phyloP scores from a whole-genome alignment of 1,140 invertebrate species.

The Drosophila ohnishii region DNA sequence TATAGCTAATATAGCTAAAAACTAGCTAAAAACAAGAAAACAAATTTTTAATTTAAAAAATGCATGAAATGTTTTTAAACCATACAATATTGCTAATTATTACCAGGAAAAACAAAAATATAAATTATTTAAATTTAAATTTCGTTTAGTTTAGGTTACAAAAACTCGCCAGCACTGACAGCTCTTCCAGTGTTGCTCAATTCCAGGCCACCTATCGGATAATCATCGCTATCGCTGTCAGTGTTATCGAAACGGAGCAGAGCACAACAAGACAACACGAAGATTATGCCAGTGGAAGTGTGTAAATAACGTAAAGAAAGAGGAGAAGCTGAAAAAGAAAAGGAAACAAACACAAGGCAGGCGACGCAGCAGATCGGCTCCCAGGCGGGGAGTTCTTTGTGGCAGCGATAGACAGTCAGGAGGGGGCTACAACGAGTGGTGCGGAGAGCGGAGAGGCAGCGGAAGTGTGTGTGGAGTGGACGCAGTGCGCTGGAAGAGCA shows the following conservation, averaged over 20 bases:
- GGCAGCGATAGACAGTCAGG: background rate
- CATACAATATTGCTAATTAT: too few relatives aligned
- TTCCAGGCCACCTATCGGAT: background rate
- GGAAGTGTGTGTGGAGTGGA: constrained; percentile 17
- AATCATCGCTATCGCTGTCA: background rate
- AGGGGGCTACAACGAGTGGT: background rate
- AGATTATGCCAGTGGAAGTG: constrained; percentile 21
- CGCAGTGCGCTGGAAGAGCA: constrained; percentile 30
- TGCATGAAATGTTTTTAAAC: background rate
- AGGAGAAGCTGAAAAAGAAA: background rate
- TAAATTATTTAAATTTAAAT: too few relatives aligned
- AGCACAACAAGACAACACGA: constrained; percentile 18
- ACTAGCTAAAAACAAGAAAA: background rate
- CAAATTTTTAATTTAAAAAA: too few relatives aligned
- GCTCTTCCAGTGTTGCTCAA: too few relatives aligned
- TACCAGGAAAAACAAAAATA: too few relatives aligned
- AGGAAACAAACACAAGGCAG: background rate
- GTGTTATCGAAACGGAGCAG: constrained; percentile 11
- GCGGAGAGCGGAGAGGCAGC: background rate
- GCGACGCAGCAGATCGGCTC: constrained; percentile 8
- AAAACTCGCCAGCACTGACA: background rate
- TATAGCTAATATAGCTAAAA: background rate
- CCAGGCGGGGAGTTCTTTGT: constrained; percentile 9
- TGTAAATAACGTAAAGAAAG: constrained; percentile 43
- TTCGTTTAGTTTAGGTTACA: background rate